These are phyloP conservation scores for Saccopteryx bilineata DNA, from an alignment of 2,113 vertebrate genomes.

Conservation along the genomic window DNA sequence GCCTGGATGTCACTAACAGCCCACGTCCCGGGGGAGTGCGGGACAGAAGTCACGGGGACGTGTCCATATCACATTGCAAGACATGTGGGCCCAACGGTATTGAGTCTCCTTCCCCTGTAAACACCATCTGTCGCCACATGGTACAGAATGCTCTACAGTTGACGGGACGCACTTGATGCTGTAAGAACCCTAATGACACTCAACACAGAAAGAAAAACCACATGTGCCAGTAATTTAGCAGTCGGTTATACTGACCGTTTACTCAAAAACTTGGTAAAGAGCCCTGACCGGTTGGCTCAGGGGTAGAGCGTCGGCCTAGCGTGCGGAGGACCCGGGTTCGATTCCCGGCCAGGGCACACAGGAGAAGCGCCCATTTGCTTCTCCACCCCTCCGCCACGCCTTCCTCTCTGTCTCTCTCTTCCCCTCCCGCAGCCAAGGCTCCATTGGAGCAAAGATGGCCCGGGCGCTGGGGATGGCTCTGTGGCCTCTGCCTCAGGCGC, in stretches of 20 bases:
- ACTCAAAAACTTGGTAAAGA: slow-evolving; percentile 4
- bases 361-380: too few relatives aligned
- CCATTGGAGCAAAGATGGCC: too few relatives aligned
- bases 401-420: too few relatives aligned
- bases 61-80: not conserved
- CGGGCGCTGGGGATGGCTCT: too few relatives aligned
- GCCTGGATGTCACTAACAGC: slow-evolving; percentile 20
- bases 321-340: too few relatives aligned
- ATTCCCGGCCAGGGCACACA: too few relatives aligned
- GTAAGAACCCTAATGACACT: not conserved
- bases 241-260: not conserved
- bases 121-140: not conserved
- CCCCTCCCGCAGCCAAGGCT: too few relatives aligned
- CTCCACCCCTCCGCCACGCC: too few relatives aligned
- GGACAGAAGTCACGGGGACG: not conserved
- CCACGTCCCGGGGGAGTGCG: not conserved
- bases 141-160: not conserved
- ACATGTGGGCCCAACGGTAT: not conserved
- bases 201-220: not conserved
- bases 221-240: not conserved
- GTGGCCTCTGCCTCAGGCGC: too few relatives aligned
- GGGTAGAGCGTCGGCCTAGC: too few relatives aligned
- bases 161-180: not conserved
- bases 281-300: too few relatives aligned
- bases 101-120: not conserved